These are phyloP conservation scores for Podilymbus podiceps DNA, from an alignment of 2,113 vertebrate species.

Conservation along the genomic window DNA sequence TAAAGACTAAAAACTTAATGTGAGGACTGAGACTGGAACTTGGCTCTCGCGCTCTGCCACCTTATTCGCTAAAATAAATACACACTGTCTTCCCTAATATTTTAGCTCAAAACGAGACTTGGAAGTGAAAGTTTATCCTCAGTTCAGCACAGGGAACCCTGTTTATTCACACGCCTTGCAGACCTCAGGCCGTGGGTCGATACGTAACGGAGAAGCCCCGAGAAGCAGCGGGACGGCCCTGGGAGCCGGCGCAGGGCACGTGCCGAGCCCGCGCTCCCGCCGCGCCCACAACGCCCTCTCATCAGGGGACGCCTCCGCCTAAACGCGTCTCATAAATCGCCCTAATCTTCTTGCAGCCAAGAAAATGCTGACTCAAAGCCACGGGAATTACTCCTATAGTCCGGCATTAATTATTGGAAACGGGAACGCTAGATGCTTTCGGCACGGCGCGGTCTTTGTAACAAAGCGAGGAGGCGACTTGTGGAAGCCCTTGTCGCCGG, in stretches of 20 bases:
- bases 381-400: not conserved
- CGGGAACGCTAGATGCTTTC: not conserved
- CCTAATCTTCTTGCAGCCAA: accelerated
- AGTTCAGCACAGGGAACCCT: accelerated
- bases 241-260: not conserved
- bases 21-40: not conserved
- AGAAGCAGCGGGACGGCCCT: not conserved
- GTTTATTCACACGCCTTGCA: accelerated
- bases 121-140: accelerated
- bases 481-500: accelerated
- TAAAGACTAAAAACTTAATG: not conserved
- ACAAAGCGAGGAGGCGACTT: no score
- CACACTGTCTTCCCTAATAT: accelerated
- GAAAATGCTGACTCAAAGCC: not conserved
- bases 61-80: accelerated
- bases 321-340: accelerated
- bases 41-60: accelerated
- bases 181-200: accelerated
- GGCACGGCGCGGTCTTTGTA: not conserved
- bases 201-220: not conserved
- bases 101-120: accelerated
- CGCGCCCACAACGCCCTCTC: no score
- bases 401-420: not conserved
- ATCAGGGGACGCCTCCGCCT: not conserved
- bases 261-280: not conserved